phyloP scores from a whole-genome alignment of 2,797 vertebrate genomes.

The Zalophus californianus region DNA sequence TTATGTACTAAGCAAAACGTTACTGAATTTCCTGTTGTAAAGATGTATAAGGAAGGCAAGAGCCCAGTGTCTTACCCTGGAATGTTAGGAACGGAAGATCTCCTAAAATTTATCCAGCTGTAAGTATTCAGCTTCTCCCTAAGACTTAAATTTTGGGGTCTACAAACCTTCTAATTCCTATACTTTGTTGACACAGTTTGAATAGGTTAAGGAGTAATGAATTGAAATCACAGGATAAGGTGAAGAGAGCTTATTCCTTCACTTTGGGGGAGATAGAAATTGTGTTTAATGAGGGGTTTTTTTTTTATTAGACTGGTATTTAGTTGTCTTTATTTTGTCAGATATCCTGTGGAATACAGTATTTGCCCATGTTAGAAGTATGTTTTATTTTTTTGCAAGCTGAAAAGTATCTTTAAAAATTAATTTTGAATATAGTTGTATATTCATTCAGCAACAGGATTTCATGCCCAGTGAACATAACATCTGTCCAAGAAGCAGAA shows the following conservation, averaged over 20 bases:
- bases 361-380: not conserved
- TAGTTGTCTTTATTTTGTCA: constrained; percentile 52
- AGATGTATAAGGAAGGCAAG: constrained; percentile 87
- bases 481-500: constrained; percentile 89
- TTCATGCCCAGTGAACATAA: constrained; percentile 87
- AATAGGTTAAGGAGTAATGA: not conserved
- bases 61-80: constrained; percentile 88
- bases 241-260: not conserved
- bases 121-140: constrained; percentile 87
- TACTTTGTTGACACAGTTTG: not conserved
- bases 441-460: constrained; percentile 88
- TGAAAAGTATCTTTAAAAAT: constrained; percentile 55
- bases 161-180: not conserved
- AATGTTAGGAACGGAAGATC: constrained; percentile 91
- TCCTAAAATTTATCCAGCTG: constrained; percentile 93
- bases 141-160: not conserved
- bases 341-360: constrained; percentile 1
- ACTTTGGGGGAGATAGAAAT: not conserved
- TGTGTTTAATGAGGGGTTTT: constrained; percentile 49
- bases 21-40: constrained; percentile 91
- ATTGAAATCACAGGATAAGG: not conserved
- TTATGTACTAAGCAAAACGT: constrained; percentile 91
- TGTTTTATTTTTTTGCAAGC: not conserved
- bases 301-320: not conserved
- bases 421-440: constrained; percentile 88